These are phyloP conservation scores for Gambusia yucatana DNA, from an alignment of 2,797 vertebrate genomes.

Conservation along the genomic window DNA sequence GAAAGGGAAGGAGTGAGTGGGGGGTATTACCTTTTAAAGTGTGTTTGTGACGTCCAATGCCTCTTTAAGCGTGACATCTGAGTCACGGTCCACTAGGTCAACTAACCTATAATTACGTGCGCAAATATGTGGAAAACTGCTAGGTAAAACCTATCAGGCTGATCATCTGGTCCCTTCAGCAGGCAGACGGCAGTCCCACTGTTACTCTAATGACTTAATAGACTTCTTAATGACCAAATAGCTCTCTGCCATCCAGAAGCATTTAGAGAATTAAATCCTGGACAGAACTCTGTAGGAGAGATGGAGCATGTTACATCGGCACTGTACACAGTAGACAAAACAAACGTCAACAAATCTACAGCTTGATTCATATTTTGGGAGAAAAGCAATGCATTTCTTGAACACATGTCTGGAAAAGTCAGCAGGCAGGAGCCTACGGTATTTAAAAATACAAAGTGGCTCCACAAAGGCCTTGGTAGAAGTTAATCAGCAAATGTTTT, in stretches of 20 bases:
- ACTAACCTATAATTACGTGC: constrained; percentile 72
- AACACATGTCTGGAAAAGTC: constrained; percentile 15
- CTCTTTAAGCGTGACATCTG: constrained; percentile 68
- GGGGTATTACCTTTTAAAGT: constrained; percentile 67
- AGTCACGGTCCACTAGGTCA: constrained; percentile 61
- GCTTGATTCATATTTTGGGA: constrained; percentile 13
- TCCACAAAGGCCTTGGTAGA: constrained; percentile 38
- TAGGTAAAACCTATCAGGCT: constrained; percentile 67
- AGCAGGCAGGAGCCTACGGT: constrained; percentile 7
- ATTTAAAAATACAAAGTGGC: constrained; percentile 3
- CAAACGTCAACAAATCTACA: constrained; percentile 29
- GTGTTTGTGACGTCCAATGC: constrained; percentile 49
- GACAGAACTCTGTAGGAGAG: constrained; percentile 68
- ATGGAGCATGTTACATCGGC: constrained; percentile 34
- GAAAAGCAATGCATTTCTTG: constrained; percentile 5
- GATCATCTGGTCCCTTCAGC: constrained; percentile 73
- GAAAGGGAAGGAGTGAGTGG: constrained; percentile 39
- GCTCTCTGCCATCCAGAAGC: constrained; percentile 82
- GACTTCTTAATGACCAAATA: constrained; percentile 85
- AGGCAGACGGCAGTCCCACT: constrained; percentile 74
- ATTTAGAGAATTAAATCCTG: constrained; percentile 82
- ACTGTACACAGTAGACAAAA: constrained; percentile 44
- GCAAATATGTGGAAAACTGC: constrained; percentile 76
- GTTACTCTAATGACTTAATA: constrained; percentile 84
- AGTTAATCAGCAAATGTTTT: constrained; percentile 44